phyloP scores from a whole-genome alignment of 2,797 vertebrate genomes.

The Babyrousa celebensis region DNA sequence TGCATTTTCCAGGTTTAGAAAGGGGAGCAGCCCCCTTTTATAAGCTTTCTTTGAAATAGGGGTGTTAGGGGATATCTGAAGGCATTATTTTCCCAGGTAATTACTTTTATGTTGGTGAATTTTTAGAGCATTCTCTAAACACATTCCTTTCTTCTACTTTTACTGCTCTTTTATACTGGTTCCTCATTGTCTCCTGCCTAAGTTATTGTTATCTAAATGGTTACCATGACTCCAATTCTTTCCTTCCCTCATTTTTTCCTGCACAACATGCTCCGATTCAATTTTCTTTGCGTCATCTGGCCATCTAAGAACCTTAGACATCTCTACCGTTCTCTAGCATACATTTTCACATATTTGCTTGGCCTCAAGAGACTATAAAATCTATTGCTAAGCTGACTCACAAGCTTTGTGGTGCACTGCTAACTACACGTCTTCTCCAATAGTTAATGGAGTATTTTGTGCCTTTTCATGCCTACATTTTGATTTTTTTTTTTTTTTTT shows the following conservation, averaged over 20 bases:
- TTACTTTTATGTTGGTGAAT: not conserved
- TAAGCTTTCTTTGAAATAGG: not conserved
- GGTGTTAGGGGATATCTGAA: conserved; percentile 3
- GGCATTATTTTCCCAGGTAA: not conserved
- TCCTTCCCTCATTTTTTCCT: not conserved
- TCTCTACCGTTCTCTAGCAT: not conserved
- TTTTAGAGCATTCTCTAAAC: conserved; percentile 35
- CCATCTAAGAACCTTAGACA: not conserved
- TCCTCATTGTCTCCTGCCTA: not conserved
- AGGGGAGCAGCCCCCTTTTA: not conserved
- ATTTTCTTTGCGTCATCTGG: not conserved
- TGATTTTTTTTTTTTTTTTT: not conserved
- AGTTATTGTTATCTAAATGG: not conserved
- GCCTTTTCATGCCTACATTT: not conserved
- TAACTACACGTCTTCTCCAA: not conserved
- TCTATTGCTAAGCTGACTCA: not conserved
- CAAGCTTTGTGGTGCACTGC: not conserved
- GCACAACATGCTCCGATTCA: not conserved
- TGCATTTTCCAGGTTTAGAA: conserved; percentile 5
- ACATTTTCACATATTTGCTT: not conserved
- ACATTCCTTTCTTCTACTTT: not conserved
- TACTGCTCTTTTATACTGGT: not conserved
- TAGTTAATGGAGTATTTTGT: not conserved
- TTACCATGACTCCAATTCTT: not conserved
- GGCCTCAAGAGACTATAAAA: not conserved